Evolutionary conservation across 2,797 vertebrate species (phyloP).

Genomic region (Gephyroberyx darwinii): DNA sequence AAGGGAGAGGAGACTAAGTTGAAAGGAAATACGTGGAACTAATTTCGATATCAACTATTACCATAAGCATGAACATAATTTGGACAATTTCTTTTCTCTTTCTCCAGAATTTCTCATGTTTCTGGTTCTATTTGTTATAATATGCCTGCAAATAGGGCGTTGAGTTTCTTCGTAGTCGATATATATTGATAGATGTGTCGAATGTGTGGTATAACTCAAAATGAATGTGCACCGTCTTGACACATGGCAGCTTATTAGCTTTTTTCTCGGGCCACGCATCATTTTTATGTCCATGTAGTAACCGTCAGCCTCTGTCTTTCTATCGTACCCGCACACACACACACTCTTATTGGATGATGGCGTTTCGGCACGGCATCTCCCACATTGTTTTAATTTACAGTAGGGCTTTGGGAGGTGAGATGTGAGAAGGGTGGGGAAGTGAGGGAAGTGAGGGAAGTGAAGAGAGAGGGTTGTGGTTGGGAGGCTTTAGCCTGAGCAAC

Average conservation of each 20-base stretch:
- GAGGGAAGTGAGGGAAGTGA: conserved; percentile 19
- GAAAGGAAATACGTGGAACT: conserved; percentile 33
- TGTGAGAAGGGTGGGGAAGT: conserved; percentile 26
- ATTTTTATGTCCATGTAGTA: not conserved
- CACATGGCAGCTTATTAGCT: not conserved
- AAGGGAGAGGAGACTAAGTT: conserved; percentile 12
- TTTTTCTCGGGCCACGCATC: not conserved
- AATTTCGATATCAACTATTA: conserved; percentile 16
- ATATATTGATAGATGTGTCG: not conserved
- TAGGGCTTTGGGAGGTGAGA: conserved; percentile 35
- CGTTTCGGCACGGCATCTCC: conserved; percentile 42
- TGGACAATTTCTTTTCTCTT: not conserved
- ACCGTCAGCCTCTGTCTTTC: conserved; percentile 8
- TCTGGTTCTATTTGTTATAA: not conserved
- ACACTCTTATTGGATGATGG: conserved; percentile 19
- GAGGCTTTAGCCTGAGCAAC: conserved; percentile 41
- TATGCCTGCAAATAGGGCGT: not conserved
- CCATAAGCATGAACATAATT: not conserved
- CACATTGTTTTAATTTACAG: conserved; percentile 61
- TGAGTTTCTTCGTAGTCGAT: not conserved
- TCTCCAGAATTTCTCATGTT: conserved; percentile 8
- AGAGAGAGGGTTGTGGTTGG: conserved; percentile 8
- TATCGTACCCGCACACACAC: conserved; percentile 8
- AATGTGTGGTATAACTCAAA: not conserved
- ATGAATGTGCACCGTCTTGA: conserved; percentile 2